phyloP scores from a whole-genome alignment of 2,888 invertebrate genomes.

The Falcaria lacertinaria region DNA sequence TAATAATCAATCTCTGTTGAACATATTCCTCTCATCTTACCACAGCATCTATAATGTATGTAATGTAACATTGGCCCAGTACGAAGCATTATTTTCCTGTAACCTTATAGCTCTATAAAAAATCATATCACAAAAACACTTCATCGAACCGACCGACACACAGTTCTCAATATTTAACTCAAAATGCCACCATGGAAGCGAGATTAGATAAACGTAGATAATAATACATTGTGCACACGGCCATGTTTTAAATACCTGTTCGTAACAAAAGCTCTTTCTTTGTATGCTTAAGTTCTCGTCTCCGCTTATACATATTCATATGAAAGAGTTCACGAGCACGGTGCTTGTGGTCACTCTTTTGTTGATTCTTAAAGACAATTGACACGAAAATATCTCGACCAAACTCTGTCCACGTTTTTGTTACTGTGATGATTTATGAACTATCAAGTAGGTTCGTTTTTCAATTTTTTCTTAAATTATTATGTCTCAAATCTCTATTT shows the following conservation, averaged over 20 bases:
- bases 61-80: too few species aligned
- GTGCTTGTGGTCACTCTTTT: slow-evolving; percentile 10
- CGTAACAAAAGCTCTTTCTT: slow-evolving; percentile 30
- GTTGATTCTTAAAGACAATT: slow-evolving; percentile 4
- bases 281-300: slow-evolving; percentile 21
- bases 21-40: slow-evolving; percentile 5
- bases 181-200: slow-evolving; percentile 37
- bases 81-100: too few species aligned
- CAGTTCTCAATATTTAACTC: slow-evolving; percentile 35
- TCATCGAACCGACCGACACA: slow-evolving; percentile 13
- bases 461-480: too few species aligned
- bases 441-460: too few species aligned
- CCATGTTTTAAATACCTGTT: slow-evolving; percentile 27
- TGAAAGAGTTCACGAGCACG: slow-evolving; percentile 15
- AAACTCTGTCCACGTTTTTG: background rate
- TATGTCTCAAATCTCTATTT: too few species aligned
- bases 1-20: background rate
- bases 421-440: background rate
- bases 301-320: slow-evolving; percentile 31
- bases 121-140: background rate
- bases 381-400: background rate
- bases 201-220: slow-evolving; percentile 55
- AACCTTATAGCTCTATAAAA: too few species aligned
- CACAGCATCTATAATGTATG: too few species aligned
- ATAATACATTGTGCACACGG: slow-evolving; percentile 24